Evolutionary conservation across 1,140 invertebrate species (phyloP).

Genomic region (Pygmarrhopalites habei): DNA sequence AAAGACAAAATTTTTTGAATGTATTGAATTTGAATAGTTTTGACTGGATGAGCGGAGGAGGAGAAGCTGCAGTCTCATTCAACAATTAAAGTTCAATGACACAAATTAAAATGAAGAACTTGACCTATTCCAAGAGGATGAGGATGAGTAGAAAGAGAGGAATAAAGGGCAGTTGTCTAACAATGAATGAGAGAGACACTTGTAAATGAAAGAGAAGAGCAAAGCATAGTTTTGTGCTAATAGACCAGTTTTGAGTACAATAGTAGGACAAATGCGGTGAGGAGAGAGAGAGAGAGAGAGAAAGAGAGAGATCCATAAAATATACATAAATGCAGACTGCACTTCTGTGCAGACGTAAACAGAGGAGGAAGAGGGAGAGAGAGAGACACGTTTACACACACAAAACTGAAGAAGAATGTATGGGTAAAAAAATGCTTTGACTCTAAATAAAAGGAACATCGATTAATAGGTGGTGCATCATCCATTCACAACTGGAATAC

Average conservation of each 20-base stretch:
- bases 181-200: neutral
- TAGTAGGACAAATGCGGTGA: too few relatives aligned
- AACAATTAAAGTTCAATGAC: neutral
- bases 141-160: neutral
- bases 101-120: conserved; percentile 6
- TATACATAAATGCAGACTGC: too few relatives aligned
- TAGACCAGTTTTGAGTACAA: too few relatives aligned
- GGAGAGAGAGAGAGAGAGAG: too few relatives aligned
- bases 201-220: conserved; percentile 4
- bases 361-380: too few relatives aligned
- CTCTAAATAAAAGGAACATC: conserved; percentile 24
- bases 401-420: neutral
- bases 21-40: too few relatives aligned
- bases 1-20: too few relatives aligned
- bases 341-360: too few relatives aligned
- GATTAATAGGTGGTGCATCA: conserved; percentile 21
- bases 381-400: neutral
- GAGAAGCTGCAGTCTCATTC: too few relatives aligned
- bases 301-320: too few relatives aligned
- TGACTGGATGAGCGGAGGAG: too few relatives aligned
- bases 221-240: too few relatives aligned
- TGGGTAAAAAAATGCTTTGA: neutral
- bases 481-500: conserved; percentile 5
- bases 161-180: neutral
- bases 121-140: conserved; percentile 1